A percentile compares a stretch with the other conserved stretches of the same genome.
Evolutionary conservation across 2,888 invertebrate genomes (phyloP).

Genomic region (Drosophila demipolita): DNA sequence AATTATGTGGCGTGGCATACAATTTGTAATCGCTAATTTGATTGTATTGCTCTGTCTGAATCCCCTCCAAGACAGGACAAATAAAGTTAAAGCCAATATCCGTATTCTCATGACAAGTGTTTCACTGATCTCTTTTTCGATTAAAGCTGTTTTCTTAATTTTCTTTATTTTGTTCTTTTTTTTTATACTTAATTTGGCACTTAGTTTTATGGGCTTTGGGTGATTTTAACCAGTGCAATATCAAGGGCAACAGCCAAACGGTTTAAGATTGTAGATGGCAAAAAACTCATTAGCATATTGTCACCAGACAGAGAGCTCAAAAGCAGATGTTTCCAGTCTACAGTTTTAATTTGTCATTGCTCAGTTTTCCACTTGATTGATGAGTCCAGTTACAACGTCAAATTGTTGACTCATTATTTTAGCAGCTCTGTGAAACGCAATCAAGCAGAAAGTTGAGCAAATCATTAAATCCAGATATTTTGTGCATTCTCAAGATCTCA

Average conservation of each 20-base stretch:
- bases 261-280: constrained; percentile 41
- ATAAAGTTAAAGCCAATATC: neutral
- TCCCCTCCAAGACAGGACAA: neutral
- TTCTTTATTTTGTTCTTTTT: neutral
- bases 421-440: neutral
- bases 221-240: neutral
- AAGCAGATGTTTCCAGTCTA: constrained; percentile 33
- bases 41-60: constrained; percentile 5
- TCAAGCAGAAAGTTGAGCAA: neutral
- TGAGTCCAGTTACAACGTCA: constrained; percentile 20
- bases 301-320: constrained; percentile 36
- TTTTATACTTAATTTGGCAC: constrained; percentile 21
- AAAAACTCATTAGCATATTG: constrained; percentile 55
- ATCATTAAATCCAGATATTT: neutral
- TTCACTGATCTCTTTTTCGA: constrained; percentile 13
- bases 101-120: neutral
- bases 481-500: neutral
- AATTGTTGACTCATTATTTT: neutral
- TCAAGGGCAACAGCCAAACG: constrained; percentile 11
- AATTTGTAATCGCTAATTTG: constrained; percentile 26
- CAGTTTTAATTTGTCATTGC: constrained; percentile 25
- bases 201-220: constrained; percentile 11
- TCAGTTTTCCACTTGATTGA: constrained; percentile 48
- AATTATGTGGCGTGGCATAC: constrained; percentile 22
- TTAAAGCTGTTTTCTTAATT: constrained; percentile 1